Evolutionary conservation across 2,888 invertebrate genomes (phyloP), one percentile per base, ranked within the genome.

Genomic region (Lycophotia porphyrea): DNA sequence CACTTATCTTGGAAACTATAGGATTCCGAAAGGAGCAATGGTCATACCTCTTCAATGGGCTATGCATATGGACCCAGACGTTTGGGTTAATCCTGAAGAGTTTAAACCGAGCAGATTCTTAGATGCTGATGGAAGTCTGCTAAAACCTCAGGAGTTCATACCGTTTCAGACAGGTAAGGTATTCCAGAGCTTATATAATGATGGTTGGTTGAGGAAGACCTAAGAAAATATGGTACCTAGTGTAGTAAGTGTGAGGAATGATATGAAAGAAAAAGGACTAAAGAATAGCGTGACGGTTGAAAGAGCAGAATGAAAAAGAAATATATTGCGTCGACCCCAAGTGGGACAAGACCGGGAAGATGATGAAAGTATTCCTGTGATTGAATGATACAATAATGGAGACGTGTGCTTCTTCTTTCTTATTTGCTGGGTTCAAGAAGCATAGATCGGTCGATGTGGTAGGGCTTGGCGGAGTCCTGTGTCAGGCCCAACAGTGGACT

Each of bases 11-110:
- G 97, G 95, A 13, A 97, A 97, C n/a, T 98, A 97, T 90, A 94
- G 90, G 73, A 96, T 98, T 70, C 97, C 98, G 0, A 97, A 97
- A 91, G 97, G 98, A 88, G 90, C 97, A 84, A 97, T 98, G 98
- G 94, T 98, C 24, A 95, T 98, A n/a, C 98, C 98, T 0, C 92
- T 98, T 31, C 98, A 98, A 88, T 98, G 98, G 98, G 98, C 98
- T 0, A 94, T 98, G 15, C 98, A 98, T 89, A 98, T 97, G 97
- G 97, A 98, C 88, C 97, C 97, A 0, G 89, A 93, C 2, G 92
- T 96, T 39, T 98, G 98, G 98, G 93, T 96, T 0, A 93, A 98
- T 44, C 98, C 98, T 0, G 97, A 98, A 7, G 90, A 93, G 49
- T 99, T 97, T 89, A 96, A 96, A 63, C 98, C 98, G 0, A 95